Base-by-base conservation (phyloP, 2,113 vertebrate genomes). In the Urocolius indicus region DNA sequence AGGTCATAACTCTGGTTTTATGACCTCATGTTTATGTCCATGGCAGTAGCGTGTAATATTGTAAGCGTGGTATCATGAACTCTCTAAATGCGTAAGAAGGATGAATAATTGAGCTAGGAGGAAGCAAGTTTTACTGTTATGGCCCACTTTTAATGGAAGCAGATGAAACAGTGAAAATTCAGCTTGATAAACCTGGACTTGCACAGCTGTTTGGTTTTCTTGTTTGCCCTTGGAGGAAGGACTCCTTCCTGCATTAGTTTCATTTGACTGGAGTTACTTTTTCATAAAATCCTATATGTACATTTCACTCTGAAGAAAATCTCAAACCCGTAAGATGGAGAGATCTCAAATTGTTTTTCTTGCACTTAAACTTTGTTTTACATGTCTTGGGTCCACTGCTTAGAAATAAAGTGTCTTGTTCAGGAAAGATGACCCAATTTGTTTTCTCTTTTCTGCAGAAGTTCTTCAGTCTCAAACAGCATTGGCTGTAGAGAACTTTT, bases 1-100 rank as follows among this genome's bases (percentile, higher is more conserved):
- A 90, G 77, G 62, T 94, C 92, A 66, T 96, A 92, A 95, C 30
- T 96, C 69, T 95, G 69, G 58, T 95, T 96, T 96, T 93, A 92
- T 92, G 85, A 93, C 52, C 68, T 94, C 85, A 67, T 58, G 36
- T 97, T 92, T 68, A 72, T 96, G 96, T 92, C 61, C 79, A 15
- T 52, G 72, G 83, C 79, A 84, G 41, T 95, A 90, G 82, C 59
- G 72, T 90, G 46, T 86, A 84, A 77, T 93, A 71, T 52, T 74
- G 29, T 77, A 65, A 92, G 27, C 4, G 46, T 48, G 78, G 48
- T 61, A 92, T 83, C 92, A 93, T 84, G 57, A 85, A 78, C 81
- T 92, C 81, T 18, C 29, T 80, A 43, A 86, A 95, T 63, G 24
- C 38, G 36, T 75, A 82, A 82, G 81, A 75, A 93, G 18, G 43